A percentile compares a stretch with the other conserved stretches of the same genome.
Evolutionary conservation across 2,888 invertebrate genomes (phyloP).

Genomic region (Chaitophorus viminalis): DNA sequence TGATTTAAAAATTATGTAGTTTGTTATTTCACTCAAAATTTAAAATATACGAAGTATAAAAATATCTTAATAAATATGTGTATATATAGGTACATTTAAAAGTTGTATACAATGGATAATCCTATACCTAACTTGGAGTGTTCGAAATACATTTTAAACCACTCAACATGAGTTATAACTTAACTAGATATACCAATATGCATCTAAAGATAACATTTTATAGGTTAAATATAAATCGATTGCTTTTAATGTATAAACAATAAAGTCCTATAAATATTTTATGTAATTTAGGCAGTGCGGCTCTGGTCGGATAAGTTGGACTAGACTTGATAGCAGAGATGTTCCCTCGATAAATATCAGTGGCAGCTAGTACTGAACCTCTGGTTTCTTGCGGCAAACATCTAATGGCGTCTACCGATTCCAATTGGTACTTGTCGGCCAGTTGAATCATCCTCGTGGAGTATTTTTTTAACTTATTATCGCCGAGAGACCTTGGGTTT

Average conservation of each 20-base stretch:
- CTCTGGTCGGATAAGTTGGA: slow-evolving; percentile 30
- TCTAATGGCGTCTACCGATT: slow-evolving; percentile 27
- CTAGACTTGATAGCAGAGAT: slow-evolving; percentile 5
- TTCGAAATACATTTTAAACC: too few relatives aligned
- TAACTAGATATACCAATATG: neutral
- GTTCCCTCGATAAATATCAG: neutral
- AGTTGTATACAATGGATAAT: too few relatives aligned
- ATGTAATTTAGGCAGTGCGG: slow-evolving; percentile 11
- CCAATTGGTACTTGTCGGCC: slow-evolving; percentile 14
- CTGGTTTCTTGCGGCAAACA: slow-evolving; percentile 36
- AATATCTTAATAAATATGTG: too few relatives aligned
- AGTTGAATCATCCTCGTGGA: slow-evolving; percentile 15
- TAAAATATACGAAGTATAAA: too few relatives aligned
- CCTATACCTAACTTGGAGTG: too few relatives aligned
- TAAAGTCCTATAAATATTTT: slow-evolving; percentile 30
- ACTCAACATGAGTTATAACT: neutral
- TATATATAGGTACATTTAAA: too few relatives aligned
- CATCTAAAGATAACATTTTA: too few relatives aligned
- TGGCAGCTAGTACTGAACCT: slow-evolving; percentile 42
- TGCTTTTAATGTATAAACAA: slow-evolving; percentile 39
- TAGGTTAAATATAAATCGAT: neutral
- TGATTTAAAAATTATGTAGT: too few relatives aligned
- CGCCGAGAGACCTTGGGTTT: slow-evolving; percentile 33
- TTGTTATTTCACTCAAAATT: too few relatives aligned
- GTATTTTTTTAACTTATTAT: slow-evolving; percentile 37